Evolutionary conservation across 2,797 vertebrate genomes (phyloP).

Genomic region (Sarcoramphus papa): DNA sequence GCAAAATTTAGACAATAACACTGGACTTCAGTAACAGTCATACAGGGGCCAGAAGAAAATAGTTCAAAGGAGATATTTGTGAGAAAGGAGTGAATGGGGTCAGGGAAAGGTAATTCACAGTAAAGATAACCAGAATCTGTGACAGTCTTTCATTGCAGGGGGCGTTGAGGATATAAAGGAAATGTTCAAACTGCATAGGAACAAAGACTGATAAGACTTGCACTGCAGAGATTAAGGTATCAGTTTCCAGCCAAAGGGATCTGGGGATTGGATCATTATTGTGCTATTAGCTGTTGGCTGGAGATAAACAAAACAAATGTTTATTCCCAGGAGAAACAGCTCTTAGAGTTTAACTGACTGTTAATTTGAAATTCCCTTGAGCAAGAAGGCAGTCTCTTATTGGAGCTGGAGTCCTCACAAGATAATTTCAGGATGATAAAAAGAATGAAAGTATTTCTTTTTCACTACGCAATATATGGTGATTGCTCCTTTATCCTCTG

Average conservation of each 20-base stretch:
- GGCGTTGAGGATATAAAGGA: neutral
- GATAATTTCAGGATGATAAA: neutral
- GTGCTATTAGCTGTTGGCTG: constrained; percentile 61
- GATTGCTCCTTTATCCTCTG: neutral
- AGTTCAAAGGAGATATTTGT: constrained; percentile 10
- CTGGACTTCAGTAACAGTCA: neutral
- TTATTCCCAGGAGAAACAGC: neutral
- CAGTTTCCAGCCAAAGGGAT: constrained; percentile 53
- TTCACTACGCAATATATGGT: neutral
- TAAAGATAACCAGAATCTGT: constrained; percentile 30
- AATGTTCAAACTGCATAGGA: constrained; percentile 30
- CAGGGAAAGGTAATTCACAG: constrained; percentile 22
- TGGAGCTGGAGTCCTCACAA: neutral
- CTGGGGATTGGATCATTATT: constrained; percentile 58
- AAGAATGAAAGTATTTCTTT: neutral
- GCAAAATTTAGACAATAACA: neutral
- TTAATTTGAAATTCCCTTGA: constrained; percentile 42
- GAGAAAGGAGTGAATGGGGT: neutral
- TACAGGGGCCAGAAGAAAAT: neutral
- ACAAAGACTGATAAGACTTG: constrained; percentile 51
- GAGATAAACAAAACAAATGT: constrained; percentile 62
- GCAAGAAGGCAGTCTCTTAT: neutral
- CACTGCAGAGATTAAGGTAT: constrained; percentile 59
- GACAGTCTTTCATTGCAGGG: constrained; percentile 20
- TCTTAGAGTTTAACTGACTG: constrained; percentile 10